These are phyloP conservation scores for Periphyllus acericola DNA, from an alignment of 2,888 invertebrate species.

Conservation along the genomic window DNA sequence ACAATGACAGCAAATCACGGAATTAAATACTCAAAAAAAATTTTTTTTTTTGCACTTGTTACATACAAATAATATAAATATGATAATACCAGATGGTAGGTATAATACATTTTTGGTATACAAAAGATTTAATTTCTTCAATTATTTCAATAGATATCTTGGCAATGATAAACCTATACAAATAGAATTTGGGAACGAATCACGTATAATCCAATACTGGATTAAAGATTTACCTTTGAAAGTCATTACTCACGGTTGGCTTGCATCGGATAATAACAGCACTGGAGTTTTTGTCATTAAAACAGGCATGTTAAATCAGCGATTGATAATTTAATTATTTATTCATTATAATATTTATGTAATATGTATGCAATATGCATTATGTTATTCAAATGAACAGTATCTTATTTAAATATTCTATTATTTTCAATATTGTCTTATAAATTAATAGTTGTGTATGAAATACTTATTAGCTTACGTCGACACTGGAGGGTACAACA, in stretches of 20 bases:
- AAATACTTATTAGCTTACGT: conserved; percentile 67
- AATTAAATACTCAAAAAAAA: too few relatives aligned
- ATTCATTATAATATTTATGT: too few relatives aligned
- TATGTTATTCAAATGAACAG: too few relatives aligned
- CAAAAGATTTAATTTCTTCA: background rate
- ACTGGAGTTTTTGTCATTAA: conserved; percentile 55
- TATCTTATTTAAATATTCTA: background rate
- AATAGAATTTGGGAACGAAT: background rate
- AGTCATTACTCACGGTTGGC: conserved; percentile 32
- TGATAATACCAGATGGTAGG: too few relatives aligned
- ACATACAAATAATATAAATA: too few relatives aligned
- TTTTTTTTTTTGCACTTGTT: too few relatives aligned
- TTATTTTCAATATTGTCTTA: background rate
- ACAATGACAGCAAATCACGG: too few relatives aligned
- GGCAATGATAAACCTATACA: background rate
- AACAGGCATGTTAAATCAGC: conserved; percentile 23
- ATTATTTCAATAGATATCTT: background rate
- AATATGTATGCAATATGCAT: too few relatives aligned
- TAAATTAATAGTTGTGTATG: background rate
- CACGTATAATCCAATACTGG: background rate
- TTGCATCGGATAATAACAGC: background rate
- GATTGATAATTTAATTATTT: too few relatives aligned
- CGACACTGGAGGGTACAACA: conserved; percentile 67
- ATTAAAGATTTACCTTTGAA: background rate
- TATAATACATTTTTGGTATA: too few relatives aligned